Conservation (phyloP, 2,113 vertebrate genomes). For the Dascyllus trimaculatus region DNA sequence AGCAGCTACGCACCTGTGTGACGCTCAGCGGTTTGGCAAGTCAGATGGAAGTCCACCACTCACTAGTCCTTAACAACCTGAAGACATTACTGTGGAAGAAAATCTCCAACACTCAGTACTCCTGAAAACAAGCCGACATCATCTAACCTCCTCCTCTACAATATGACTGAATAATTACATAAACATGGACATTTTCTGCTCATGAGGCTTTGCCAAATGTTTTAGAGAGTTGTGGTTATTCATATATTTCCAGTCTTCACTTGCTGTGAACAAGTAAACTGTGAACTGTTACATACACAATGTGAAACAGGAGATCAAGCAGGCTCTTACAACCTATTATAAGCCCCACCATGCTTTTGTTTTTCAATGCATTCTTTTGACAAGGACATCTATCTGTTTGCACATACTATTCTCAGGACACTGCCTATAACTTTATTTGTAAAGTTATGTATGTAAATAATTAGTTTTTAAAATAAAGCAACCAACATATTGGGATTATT, state of each 20-base stretch:
- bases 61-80: slow-evolving; percentile 96
- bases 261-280: slow-evolving; percentile 63
- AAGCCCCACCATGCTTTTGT: slow-evolving; percentile 6
- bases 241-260: slow-evolving; percentile 18
- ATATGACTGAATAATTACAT: slow-evolving; percentile 1
- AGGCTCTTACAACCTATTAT: slow-evolving; percentile 7
- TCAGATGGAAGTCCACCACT: slow-evolving; percentile 98
- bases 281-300: slow-evolving; percentile 49
- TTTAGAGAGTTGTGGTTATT: slow-evolving; percentile 23
- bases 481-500: slow-evolving; percentile 13
- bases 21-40: slow-evolving; percentile 95
- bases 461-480: slow-evolving; percentile 51
- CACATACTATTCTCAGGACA: slow-evolving; percentile 64
- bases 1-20: slow-evolving; percentile 93
- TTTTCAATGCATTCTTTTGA: slow-evolving; percentile 39
- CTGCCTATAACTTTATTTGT: slow-evolving; percentile 47
- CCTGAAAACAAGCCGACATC: slow-evolving; percentile 76
- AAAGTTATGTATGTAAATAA: slow-evolving; percentile 30
- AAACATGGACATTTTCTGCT: slow-evolving; percentile 7
- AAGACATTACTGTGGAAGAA: slow-evolving; percentile 96
- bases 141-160: not conserved
- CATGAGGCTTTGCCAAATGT: slow-evolving; percentile 21
- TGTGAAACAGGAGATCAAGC: slow-evolving; percentile 28
- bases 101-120: slow-evolving; percentile 96
- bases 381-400: slow-evolving; percentile 32